Evolutionary conservation across 2,113 vertebrate genomes (phyloP), one percentile per base, ranked within the genome.

Genomic region (Probosciger aterrimus): DNA sequence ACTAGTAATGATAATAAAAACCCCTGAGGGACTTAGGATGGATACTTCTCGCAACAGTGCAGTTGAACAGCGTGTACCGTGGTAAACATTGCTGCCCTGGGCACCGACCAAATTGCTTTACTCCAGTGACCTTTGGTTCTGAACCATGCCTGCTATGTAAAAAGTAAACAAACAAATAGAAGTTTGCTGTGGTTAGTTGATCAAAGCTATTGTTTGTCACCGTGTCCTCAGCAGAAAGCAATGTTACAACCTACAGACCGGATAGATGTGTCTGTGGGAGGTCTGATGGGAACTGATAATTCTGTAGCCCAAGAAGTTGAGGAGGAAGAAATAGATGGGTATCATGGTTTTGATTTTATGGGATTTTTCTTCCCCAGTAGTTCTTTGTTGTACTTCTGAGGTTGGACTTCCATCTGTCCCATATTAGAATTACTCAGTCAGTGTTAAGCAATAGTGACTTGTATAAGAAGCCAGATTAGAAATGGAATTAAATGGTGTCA

Each of bases 151-250:
- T 80, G 87, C 89, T 83, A 86, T 47, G 88, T 59, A 50, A 67
- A 84, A 92, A 75, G 53, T 23, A 92, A 91, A 41, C 71, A 79
- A 97, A 88, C 79, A 91, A 95, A 87, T 79, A 62, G 13, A 46
- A 41, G 60, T 55, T 83, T 95, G 88, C 68, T 81, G 63, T 46
- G 92, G 84, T 96, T 86, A 30, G 92, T 9, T 90, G 96, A 97
- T 97, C 97, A 97, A 97, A 97, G 97, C 79, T 35, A 5, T 47
- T 35, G 31, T 52, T 88, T 78, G 33, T 57, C 87, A 88, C 68
- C 2, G 1, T 88, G 91, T 78, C 70, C 89, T 92, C 78, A 80
- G 69, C 71, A 82, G 69, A 93, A 84, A 91, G 93, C 44, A 83
- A 71, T 74, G 78, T 90, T 93, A 81, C 60, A 76, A 14, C 76